A percentile compares a stretch with the other conserved stretches of the same genome.
These are phyloP conservation scores for Eilema caniola DNA, from an alignment of 2,888 invertebrate species.

Conservation along the genomic window DNA sequence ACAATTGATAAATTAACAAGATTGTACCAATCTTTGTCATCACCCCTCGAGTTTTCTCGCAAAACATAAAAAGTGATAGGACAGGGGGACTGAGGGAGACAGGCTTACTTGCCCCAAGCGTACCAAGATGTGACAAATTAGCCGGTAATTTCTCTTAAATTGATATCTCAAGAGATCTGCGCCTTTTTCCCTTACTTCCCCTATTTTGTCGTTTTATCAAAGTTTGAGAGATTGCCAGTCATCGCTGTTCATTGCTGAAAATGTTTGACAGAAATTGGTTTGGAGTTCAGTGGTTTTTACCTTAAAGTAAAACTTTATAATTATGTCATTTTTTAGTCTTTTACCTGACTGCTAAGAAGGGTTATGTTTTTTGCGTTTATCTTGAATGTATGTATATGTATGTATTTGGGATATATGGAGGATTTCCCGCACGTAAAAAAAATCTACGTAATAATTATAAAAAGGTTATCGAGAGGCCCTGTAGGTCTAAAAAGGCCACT, in stretches of 20 bases:
- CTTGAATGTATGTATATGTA: too few species aligned
- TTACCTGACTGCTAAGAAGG: too few species aligned
- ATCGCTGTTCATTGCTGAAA: constrained; percentile 65
- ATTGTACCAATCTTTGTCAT: constrained; percentile 63
- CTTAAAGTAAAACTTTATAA: neutral
- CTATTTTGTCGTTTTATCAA: constrained; percentile 54
- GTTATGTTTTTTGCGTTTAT: too few species aligned
- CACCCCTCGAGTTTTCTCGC: constrained; percentile 57
- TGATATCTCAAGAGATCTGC: constrained; percentile 81
- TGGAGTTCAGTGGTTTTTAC: constrained; percentile 19
- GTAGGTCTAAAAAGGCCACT: too few species aligned
- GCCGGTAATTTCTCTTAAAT: constrained; percentile 83
- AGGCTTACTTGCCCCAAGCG: constrained; percentile 75
- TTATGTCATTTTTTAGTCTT: too few species aligned
- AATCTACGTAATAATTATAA: too few species aligned
- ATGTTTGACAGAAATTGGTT: constrained; percentile 69
- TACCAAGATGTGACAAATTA: constrained; percentile 85
- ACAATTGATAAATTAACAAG: constrained; percentile 82
- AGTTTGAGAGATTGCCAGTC: constrained; percentile 77
- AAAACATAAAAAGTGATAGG: constrained; percentile 72
- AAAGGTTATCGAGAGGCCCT: too few species aligned
- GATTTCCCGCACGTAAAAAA: too few species aligned
- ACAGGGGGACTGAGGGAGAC: constrained; percentile 65
- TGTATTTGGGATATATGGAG: too few species aligned
- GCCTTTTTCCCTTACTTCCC: constrained; percentile 56